Evolutionary conservation across 2,888 invertebrate species (phyloP).

Genomic region (Lepidocyrtinus sp.): DNA sequence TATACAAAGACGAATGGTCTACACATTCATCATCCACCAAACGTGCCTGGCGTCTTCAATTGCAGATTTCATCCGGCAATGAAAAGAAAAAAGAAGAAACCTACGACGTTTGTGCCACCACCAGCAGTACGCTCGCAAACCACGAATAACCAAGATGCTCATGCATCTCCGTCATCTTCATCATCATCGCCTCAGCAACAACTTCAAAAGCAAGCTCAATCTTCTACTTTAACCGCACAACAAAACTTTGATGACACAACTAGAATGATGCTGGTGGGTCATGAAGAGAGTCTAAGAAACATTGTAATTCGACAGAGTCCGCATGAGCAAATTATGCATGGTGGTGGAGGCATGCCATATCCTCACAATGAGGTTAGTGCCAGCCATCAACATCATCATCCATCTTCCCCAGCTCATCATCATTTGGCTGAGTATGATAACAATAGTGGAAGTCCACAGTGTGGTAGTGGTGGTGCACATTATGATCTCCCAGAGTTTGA

Average conservation of each 20-base stretch:
- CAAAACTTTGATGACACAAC: neutral
- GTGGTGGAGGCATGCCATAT: conserved; percentile 6
- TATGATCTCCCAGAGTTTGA: conserved; percentile 50
- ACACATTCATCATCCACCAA: conserved; percentile 67
- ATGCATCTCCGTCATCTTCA: conserved; percentile 11
- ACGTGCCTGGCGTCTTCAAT: conserved; percentile 88
- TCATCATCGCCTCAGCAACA: conserved; percentile 24
- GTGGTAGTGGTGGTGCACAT: conserved; percentile 18
- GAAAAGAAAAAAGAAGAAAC: conserved; percentile 89
- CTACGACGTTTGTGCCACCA: conserved; percentile 89
- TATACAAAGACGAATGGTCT: conserved; percentile 68
- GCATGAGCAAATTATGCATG: neutral
- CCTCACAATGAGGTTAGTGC: neutral
- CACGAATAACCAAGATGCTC: conserved; percentile 2
- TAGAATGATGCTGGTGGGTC: neutral
- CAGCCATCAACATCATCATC: conserved; percentile 22
- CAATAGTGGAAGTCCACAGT: neutral
- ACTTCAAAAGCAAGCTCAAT: neutral
- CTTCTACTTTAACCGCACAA: too few relatives aligned
- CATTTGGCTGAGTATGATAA: conserved; percentile 34
- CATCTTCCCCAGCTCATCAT: conserved; percentile 21
- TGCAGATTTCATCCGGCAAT: conserved; percentile 84
- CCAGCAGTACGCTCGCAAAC: conserved; percentile 72
- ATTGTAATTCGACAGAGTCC: neutral
- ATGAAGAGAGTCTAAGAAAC: neutral